A percentile compares a stretch with the other conserved stretches of the same genome.
These are phyloP conservation scores for Drosophila simulans DNA, from an alignment of 1,140 invertebrate genomes.

Conservation along the genomic window DNA sequence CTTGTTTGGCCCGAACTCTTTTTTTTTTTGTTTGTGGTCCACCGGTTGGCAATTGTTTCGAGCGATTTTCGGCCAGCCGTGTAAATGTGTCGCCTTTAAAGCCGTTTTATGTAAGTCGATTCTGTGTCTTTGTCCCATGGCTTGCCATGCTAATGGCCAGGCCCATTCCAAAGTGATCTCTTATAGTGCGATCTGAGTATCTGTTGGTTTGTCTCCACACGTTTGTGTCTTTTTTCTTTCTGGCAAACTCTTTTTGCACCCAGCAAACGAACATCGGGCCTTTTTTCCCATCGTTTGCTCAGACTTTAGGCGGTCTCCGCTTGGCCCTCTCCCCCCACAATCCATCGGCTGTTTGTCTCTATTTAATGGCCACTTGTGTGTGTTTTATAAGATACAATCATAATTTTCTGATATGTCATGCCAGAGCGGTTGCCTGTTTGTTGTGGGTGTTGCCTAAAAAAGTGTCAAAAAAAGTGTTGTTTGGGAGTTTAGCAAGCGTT, in stretches of 20 bases:
- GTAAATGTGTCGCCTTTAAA: constrained; percentile 82
- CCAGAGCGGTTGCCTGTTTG: constrained; percentile 43
- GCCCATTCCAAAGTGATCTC: constrained; percentile 67
- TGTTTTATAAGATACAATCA: constrained; percentile 75
- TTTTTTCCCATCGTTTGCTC: constrained; percentile 62
- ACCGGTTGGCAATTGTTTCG: constrained; percentile 66
- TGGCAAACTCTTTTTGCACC: constrained; percentile 4
- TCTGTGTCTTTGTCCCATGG: constrained; percentile 56
- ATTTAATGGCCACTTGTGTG: constrained; percentile 68
- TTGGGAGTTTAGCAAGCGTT: constrained; percentile 28
- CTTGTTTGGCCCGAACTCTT: constrained; percentile 60
- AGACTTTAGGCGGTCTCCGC: constrained; percentile 9
- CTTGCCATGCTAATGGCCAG: constrained; percentile 51
- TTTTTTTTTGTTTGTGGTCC: constrained; percentile 37
- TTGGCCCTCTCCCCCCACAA: neutral
- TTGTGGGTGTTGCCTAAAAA: constrained; percentile 64
- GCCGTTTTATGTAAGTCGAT: constrained; percentile 82
- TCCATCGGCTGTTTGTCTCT: constrained; percentile 15
- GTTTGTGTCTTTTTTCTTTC: constrained; percentile 1
- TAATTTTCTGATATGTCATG: constrained; percentile 78
- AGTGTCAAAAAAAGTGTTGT: constrained; percentile 49
- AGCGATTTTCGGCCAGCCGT: constrained; percentile 64
- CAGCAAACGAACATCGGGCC: constrained; percentile 17
- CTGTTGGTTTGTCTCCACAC: constrained; percentile 11
- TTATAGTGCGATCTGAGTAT: constrained; percentile 37